Percentiles rank a stretch among this genome's conserved stretches.
These are phyloP conservation scores for Urophycis tenuis DNA, from an alignment of 2,797 vertebrate species.

Conservation along the genomic window DNA sequence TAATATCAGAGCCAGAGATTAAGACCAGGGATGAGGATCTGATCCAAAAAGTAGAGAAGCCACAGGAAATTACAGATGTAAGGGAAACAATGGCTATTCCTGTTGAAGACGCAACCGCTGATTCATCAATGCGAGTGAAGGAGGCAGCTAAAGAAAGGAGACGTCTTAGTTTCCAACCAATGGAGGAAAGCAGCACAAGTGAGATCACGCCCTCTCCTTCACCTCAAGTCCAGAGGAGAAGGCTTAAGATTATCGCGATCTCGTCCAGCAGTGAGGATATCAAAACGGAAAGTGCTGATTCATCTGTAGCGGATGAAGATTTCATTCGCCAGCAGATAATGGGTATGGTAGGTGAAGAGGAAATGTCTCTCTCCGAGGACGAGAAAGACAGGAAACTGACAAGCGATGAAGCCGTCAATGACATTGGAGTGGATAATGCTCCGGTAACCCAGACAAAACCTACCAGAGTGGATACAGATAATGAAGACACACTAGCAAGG, in stretches of 20 bases:
- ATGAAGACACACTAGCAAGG: constrained; percentile 68
- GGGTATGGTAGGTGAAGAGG: constrained; percentile 86
- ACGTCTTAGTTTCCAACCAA: constrained; percentile 57
- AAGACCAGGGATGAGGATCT: constrained; percentile 45
- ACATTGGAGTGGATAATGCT: constrained; percentile 61
- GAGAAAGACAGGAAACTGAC: constrained; percentile 74
- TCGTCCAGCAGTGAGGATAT: constrained; percentile 91
- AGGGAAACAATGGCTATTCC: constrained; percentile 56
- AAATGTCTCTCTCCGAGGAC: constrained; percentile 82
- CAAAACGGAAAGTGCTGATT: constrained; percentile 84
- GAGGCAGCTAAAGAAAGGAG: constrained; percentile 47
- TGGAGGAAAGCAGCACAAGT: constrained; percentile 85
- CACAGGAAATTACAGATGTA: constrained; percentile 62
- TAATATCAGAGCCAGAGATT: constrained; percentile 12
- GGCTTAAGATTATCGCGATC: constrained; percentile 65
- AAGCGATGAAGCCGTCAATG: constrained; percentile 63
- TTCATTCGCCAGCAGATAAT: constrained; percentile 89
- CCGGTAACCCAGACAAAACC: constrained; percentile 57
- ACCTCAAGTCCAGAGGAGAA: constrained; percentile 75
- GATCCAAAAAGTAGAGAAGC: constrained; percentile 66
- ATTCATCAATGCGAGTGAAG: constrained; percentile 39
- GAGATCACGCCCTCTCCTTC: constrained; percentile 82
- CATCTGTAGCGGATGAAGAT: constrained; percentile 87
- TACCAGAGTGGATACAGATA: constrained; percentile 66
- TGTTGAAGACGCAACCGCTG: constrained; percentile 51